Conservation (phyloP, 2,888 invertebrate species). For the Harpalus rubripes region DNA sequence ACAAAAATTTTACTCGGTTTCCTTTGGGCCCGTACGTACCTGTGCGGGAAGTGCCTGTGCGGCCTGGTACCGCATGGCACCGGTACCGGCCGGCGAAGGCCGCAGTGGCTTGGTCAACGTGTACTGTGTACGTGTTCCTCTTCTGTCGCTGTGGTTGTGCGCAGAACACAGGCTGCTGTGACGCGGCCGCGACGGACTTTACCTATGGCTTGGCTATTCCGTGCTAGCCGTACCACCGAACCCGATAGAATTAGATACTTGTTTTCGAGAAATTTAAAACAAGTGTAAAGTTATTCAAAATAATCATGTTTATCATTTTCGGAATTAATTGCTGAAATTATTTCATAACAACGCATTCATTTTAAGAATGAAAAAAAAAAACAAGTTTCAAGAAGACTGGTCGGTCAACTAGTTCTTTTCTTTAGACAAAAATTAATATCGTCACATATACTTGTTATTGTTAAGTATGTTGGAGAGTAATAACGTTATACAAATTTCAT, state of each 20-base stretch:
- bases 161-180: background rate
- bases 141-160: background rate
- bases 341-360: too few relatives aligned
- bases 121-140: slow-evolving; percentile 54
- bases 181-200: slow-evolving; percentile 23
- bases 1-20: background rate
- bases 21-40: background rate
- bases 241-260: background rate
- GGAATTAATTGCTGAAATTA: too few relatives aligned
- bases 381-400: too few relatives aligned
- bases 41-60: slow-evolving; percentile 70
- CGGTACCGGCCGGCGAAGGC: slow-evolving; percentile 72
- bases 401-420: too few relatives aligned
- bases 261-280: background rate
- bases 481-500: too few relatives aligned
- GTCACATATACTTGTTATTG: too few relatives aligned
- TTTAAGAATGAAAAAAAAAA: too few relatives aligned
- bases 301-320: too few relatives aligned
- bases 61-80: slow-evolving; percentile 74
- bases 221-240: background rate
- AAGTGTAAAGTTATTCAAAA: too few relatives aligned
- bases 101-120: slow-evolving; percentile 66
- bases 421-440: too few relatives aligned
- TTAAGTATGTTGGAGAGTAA: too few relatives aligned
- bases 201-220: background rate